These are phyloP conservation scores for Cyclargus thomasi DNA, from an alignment of 1,140 invertebrate species.

Conservation along the genomic window DNA sequence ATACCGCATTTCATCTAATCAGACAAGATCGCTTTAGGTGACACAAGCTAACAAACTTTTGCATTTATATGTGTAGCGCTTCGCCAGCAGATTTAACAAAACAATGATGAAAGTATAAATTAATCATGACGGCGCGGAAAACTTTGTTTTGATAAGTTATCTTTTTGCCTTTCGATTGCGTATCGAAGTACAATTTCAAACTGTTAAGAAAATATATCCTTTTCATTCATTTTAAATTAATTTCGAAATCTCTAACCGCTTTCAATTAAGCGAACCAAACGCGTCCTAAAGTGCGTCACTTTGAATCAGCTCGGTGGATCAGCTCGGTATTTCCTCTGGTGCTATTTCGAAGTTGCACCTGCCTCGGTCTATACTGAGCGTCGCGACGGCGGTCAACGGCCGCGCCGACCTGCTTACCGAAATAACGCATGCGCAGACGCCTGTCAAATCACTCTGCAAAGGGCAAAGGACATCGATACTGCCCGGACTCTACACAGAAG, in stretches of 20 bases:
- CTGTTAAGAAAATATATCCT: too few relatives aligned
- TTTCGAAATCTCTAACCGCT: neutral
- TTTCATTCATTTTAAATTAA: neutral
- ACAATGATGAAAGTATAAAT: too few relatives aligned
- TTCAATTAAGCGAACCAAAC: neutral
- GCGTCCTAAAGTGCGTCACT: neutral
- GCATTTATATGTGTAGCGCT: too few relatives aligned
- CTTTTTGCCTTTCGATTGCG: too few relatives aligned
- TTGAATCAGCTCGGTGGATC: conserved; percentile 15
- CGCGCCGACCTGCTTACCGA: conserved; percentile 62
- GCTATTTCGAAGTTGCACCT: conserved; percentile 33
- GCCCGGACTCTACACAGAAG: neutral
- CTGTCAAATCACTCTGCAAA: conserved; percentile 26
- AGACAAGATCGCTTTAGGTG: too few relatives aligned
- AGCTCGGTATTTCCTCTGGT: conserved; percentile 25
- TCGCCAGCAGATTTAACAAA: too few relatives aligned
- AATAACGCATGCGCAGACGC: conserved; percentile 52
- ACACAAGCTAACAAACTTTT: too few relatives aligned
- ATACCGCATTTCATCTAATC: too few relatives aligned
- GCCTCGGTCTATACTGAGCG: conserved; percentile 58
- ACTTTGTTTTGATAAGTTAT: too few relatives aligned
- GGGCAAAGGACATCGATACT: conserved; percentile 21
- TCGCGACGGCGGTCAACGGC: conserved; percentile 58
- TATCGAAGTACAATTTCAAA: too few relatives aligned
- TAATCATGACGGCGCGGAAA: too few relatives aligned